Evolutionary conservation across 92 coral and sea anemone species (phyloP).

Genomic region (Phenganax subtilis): DNA sequence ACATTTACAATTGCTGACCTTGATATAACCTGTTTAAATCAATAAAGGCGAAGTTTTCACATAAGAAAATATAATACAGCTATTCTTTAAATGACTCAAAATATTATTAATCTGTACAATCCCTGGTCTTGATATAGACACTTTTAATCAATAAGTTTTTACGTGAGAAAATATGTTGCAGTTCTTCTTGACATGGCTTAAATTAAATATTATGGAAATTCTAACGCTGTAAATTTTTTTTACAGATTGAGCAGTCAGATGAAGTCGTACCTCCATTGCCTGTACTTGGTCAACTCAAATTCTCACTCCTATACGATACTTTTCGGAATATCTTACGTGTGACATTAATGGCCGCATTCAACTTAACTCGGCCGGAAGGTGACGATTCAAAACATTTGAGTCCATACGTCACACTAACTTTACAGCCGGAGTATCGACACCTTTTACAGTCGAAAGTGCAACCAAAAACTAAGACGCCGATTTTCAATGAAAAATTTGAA

Average conservation of each 20-base stretch:
- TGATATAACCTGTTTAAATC: too few species aligned
- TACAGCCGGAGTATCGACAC: constrained; percentile 83
- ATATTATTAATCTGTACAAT: too few species aligned
- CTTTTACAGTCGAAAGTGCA: constrained; percentile 87
- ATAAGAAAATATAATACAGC: too few species aligned
- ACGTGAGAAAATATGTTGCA: too few species aligned
- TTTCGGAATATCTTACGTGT: constrained; percentile 64
- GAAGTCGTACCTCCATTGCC: constrained; percentile 33
- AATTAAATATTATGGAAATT: too few species aligned
- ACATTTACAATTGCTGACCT: too few species aligned
- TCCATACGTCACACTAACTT: constrained; percentile 71
- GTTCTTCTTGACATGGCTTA: too few species aligned
- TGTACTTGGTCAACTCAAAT: constrained; percentile 69
- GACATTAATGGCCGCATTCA: constrained; percentile 59
- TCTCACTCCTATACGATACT: constrained; percentile 60
- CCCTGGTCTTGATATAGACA: too few species aligned
- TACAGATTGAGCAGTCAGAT: constrained; percentile 50
- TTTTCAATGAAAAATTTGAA: constrained; percentile 83
- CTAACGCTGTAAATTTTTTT: not conserved
- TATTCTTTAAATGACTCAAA: too few species aligned
- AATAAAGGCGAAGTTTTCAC: too few species aligned
- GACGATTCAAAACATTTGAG: constrained; percentile 70
- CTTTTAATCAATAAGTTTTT: too few species aligned
- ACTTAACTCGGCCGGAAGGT: constrained; percentile 49
- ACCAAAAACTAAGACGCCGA: constrained; percentile 70